Base-by-base conservation (phyloP, 2,888 invertebrate species). In the Drosophila parthenogenetica region DNA sequence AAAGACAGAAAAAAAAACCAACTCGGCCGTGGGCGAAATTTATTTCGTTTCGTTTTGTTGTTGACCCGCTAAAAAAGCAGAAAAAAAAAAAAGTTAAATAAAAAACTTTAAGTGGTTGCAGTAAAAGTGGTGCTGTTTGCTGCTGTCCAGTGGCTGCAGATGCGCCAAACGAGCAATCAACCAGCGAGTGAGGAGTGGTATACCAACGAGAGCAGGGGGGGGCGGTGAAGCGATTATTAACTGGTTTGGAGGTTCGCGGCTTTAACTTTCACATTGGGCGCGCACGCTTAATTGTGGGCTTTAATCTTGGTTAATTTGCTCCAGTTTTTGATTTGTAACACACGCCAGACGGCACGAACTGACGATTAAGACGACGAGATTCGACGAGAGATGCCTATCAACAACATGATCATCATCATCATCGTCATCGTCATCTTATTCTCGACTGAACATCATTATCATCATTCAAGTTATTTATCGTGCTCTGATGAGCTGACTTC, bases 251-350 rank as follows among this genome's bases (percentile, higher is more conserved):
- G 67, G 69, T 77, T 79, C 69, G 69, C 77, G 51, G 63, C 65
- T 66, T 85, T 85, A 86, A 85, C 84, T 85, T 85, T 85, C 84
- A 85, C 84, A 88, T 88, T 87, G 87, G 81, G 81, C 81, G 81
- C 87, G 65, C 73, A 59, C 64, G 55, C 70, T 79, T 88, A 87
- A 85, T 85, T 88, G 87, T 86, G 83, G 73, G 79, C 84, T 81
- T 83, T 65, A 76, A 81, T 81, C 87, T 83, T 74, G 87, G 71
- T 73, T 87, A 87, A 88, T 86, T 88, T 85, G 84, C 84, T 85
- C 84, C 73, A 85, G 79, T 88, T 85, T 85, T 73, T 76, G 62
- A 78, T 79, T 76, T 72, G 62, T 32, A 54, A 51, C n/a, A 62
- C 65, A 71, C 51, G 62, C 37, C 62, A 67, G 57, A 48, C 74